Evolutionary conservation across 2,797 vertebrate genomes (phyloP), one percentile per base, ranked within the genome.

Genomic region (Enteromius anoplus): DNA sequence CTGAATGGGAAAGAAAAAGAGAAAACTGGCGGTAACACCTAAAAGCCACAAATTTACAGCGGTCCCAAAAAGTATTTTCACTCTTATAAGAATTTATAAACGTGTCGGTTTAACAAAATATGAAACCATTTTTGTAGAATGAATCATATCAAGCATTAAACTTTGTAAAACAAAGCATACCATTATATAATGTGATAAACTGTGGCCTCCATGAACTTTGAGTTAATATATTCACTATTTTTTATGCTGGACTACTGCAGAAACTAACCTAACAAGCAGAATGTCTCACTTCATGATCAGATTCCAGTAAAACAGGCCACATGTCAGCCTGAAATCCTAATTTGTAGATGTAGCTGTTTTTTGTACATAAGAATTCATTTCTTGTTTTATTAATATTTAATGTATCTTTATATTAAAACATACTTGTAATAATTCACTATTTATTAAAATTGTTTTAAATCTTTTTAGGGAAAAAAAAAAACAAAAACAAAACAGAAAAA

Each of bases 1-100:
- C 65, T 91, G 88, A 1, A 15, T 12, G 82, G 77, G n/a, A 76
- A 42, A 68, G 55, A 86, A 88, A 84, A n/a, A 70, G 5, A 79
- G 34, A 37, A 70, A 78, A 37, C 34, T 72, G 2, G 47, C 29
- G 60, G 49, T 42, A 29, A 69, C 32, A 32, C 32, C 29, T 14
- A 51, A 37, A 72, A 72, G 15, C 5, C 19, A 73, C 47, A 53
- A 73, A 73, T 53, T 34, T 14, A 55, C 51, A 37, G 51, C 6
- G 3, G 72, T 5, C 6, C 10, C 12, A 58, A 75, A 58, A 58
- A 21, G 49, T 53, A n/a, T 73, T 37, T 55, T 55, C 11, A 55
- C 19, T 34, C 49, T 34, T 11, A 37, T 53, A 14, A 69, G n/a
- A n/a, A 23, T 8, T 0, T 1, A 45, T 26, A n/a, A 23, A 55